Conservation (phyloP, 2,797 vertebrate genomes). For the Pseudocheirus occidentalis region DNA sequence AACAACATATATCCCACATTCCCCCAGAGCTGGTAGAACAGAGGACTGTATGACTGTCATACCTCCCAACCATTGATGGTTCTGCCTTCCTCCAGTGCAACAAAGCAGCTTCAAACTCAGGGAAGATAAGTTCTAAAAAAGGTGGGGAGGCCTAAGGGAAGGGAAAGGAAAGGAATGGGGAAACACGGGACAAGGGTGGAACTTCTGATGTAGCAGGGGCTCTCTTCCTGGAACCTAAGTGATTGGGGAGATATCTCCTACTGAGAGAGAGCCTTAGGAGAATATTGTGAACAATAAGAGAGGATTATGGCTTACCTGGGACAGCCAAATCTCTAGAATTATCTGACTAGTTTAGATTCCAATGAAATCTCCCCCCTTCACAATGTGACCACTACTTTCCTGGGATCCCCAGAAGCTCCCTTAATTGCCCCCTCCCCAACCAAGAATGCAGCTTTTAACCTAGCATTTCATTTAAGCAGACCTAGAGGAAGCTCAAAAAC, state of each 20-base stretch:
- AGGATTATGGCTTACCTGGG: neutral
- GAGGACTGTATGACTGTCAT: neutral
- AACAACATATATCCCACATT: neutral
- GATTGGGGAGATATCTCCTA: neutral
- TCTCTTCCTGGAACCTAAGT: neutral
- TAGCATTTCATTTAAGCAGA: neutral
- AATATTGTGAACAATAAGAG: neutral
- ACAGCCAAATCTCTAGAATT: neutral
- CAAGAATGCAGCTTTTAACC: neutral
- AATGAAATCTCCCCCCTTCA: neutral
- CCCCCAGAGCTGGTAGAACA: neutral
- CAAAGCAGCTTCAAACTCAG: neutral
- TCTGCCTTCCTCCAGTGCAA: neutral
- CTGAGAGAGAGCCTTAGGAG: neutral
- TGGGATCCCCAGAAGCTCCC: neutral
- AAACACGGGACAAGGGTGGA: neutral
- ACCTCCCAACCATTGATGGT: neutral
- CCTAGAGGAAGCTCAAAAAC: neutral
- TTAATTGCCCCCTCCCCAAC: neutral
- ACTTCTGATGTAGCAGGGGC: neutral
- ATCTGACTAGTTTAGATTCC: neutral
- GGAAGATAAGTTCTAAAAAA: neutral
- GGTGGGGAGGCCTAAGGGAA: neutral
- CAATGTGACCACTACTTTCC: neutral
- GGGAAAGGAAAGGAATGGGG: neutral